Percentiles rank a stretch among this genome's conserved stretches.
Conservation (phyloP, 2,888 invertebrate genomes). For the Baronia brevicornis region DNA sequence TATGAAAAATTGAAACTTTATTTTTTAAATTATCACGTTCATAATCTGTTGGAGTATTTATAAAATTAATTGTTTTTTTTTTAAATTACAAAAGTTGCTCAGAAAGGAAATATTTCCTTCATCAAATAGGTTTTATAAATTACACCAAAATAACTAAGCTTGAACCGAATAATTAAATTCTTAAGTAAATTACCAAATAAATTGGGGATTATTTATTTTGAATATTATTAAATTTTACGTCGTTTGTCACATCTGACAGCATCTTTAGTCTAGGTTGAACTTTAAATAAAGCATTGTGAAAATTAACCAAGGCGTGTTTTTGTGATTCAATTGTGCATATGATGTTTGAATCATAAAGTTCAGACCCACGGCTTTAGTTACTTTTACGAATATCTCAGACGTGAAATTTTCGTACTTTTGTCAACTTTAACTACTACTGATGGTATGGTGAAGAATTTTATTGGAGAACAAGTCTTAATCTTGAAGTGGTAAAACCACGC, state of each 20-base stretch:
- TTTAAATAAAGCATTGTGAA: slow-evolving; percentile 28
- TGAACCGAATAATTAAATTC: no score
- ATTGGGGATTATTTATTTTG: slow-evolving; percentile 1
- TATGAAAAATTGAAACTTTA: no score
- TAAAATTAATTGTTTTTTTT: no score
- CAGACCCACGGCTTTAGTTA: slow-evolving; percentile 16
- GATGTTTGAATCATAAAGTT: slow-evolving; percentile 21
- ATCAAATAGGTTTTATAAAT: no score
- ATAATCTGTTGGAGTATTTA: no score
- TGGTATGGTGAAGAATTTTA: no score
- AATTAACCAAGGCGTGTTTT: slow-evolving; percentile 40
- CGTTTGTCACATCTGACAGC: slow-evolving; percentile 4
- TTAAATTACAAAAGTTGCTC: no score
- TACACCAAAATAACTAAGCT: no score
- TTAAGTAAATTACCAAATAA: neutral
- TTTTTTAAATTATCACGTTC: no score
- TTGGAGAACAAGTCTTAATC: no score
- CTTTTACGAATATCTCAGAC: slow-evolving; percentile 18
- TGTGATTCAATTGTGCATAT: slow-evolving; percentile 42
- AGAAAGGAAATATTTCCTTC: no score
- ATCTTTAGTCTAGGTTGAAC: slow-evolving; percentile 16
- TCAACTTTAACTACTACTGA: neutral
- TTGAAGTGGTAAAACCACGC: no score
- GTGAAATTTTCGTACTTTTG: slow-evolving; percentile 7
- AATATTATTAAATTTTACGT: neutral